Evolutionary conservation across 2,888 invertebrate species (phyloP), one percentile per base, ranked within the genome.

Genomic region (Drosophila birchii): DNA sequence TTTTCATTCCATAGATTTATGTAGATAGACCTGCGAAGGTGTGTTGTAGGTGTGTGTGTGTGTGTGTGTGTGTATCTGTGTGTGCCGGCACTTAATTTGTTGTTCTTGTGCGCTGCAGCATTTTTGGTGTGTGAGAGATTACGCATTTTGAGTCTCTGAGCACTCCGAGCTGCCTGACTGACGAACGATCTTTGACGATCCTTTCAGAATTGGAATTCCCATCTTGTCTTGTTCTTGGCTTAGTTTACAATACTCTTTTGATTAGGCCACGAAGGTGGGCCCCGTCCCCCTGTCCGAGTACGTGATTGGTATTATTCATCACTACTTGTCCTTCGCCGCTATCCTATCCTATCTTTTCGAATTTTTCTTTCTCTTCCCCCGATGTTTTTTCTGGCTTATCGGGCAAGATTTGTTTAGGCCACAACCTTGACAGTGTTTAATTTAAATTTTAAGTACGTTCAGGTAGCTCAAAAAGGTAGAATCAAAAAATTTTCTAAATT

Each of bases 261-360:
- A 86, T 88, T 86, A 81, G 88, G 69, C 79, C 54, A 55, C 58
- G 73, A 66, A 73, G 73, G 73, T 73, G 73, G 73, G 38, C 73
- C 26, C 26, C 56, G 34, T 49, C 12, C 54, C 4, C 4, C 23
- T 0, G 11, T 14, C 29, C 29, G 32, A 34, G 34, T 81, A 89
- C 88, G 89, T 89, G 90, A 87, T 89, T 90, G 86, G 89, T 89
- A 89, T 90, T 90, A 89, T 89, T 89, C 90, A 89, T 89, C 80
- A 85, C 79, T 85, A 85, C 79, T 87, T 79, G 84, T 76, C 80
- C 80, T 86, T 58, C 38, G 39, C 45, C 39, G 32, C 54, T 44
- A 64, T 58, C 69, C 53, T 69, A 47, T 47, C 51, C 9, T 51
- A 69, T 70, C 60, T 43, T 71, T 53, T 11, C 67, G 55, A 14